phyloP scores from a whole-genome alignment of 2,797 vertebrate genomes.

The Arnoldichthys spilopterus region DNA sequence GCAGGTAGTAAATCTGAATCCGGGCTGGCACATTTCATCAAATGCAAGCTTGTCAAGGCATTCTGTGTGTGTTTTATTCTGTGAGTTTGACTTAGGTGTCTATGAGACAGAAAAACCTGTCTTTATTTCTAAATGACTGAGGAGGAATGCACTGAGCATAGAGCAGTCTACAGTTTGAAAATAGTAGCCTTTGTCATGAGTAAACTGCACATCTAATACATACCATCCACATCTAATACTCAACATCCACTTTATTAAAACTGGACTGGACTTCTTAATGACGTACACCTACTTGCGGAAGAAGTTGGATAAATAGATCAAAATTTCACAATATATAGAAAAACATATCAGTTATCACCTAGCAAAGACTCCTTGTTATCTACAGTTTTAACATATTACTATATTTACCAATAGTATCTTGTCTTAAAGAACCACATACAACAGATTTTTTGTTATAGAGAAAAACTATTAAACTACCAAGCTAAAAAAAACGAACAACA shows the following conservation, averaged over 20 bases:
- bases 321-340: too few relatives aligned
- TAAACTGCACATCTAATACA: neutral
- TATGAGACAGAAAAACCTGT: neutral
- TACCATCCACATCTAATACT: neutral
- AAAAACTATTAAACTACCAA: too few relatives aligned
- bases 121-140: slow-evolving; percentile 6
- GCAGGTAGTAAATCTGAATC: slow-evolving; percentile 71
- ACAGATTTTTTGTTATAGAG: too few relatives aligned
- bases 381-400: too few relatives aligned
- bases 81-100: neutral
- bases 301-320: too few relatives aligned
- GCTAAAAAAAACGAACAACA: too few relatives aligned
- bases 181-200: neutral
- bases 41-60: slow-evolving; percentile 32
- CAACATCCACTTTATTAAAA: neutral
- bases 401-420: too few relatives aligned
- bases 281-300: too few relatives aligned
- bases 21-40: slow-evolving; percentile 61
- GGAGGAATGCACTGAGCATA: neutral
- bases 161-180: neutral
- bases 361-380: too few relatives aligned
- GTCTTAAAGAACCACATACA: too few relatives aligned
- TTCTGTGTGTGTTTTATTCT: slow-evolving; percentile 45
- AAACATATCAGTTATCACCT: too few relatives aligned
- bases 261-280: too few relatives aligned